phyloP scores from a whole-genome alignment of 2,797 vertebrate genomes.

The Echeneis naucrates region DNA sequence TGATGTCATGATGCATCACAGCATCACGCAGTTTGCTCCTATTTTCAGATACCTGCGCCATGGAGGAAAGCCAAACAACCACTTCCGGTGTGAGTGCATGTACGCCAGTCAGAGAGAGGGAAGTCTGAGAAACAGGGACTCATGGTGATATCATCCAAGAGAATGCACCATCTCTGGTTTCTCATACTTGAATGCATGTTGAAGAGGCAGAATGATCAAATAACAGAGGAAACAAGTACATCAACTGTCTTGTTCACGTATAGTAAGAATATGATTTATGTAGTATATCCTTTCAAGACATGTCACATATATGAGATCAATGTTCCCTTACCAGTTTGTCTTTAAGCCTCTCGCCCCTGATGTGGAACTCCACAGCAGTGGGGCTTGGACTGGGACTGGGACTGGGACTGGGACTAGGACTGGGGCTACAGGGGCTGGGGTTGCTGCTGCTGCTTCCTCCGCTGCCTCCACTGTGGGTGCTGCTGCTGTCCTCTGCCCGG shows the following conservation, averaged over 20 bases:
- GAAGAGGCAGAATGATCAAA: conserved; percentile 11
- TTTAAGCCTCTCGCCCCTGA: conserved; percentile 98
- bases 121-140: conserved; percentile 41
- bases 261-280: not conserved
- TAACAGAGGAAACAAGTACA: not conserved
- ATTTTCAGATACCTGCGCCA: conserved; percentile 82
- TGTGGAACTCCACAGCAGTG: conserved; percentile 90
- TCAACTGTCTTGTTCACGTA: not conserved
- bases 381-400: conserved; percentile 75
- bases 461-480: conserved; percentile 84
- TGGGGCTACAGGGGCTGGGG: conserved; percentile 85
- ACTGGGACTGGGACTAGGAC: conserved; percentile 75
- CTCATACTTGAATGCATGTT: conserved; percentile 19
- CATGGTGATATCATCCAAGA: conserved; percentile 56
- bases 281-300: not conserved
- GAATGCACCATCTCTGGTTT: conserved; percentile 40
- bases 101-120: conserved; percentile 32
- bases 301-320: not conserved
- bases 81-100: conserved; percentile 72
- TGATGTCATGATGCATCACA: conserved; percentile 83
- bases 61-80: conserved; percentile 75
- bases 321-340: conserved; percentile 94
- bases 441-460: conserved; percentile 80
- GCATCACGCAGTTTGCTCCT: conserved; percentile 75
- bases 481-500: conserved; percentile 90